Base-by-base conservation (phyloP, 2,113 vertebrate species). In the Platycercus adscitus region DNA sequence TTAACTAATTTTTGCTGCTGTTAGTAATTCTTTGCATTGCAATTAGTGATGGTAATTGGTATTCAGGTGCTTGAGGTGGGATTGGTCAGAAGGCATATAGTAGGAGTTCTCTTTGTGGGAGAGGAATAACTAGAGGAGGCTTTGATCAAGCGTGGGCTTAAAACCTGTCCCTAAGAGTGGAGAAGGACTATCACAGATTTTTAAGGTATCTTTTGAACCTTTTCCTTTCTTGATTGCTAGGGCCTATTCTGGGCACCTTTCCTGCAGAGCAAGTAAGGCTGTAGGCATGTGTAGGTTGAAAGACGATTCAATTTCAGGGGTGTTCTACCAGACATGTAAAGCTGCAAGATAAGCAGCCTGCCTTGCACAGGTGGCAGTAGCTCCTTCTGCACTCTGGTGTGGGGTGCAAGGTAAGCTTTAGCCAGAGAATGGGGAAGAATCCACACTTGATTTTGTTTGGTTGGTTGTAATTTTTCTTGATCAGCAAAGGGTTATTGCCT, bases 301-400 rank as follows among this genome's bases (percentile, higher is more conserved):
- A 44, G 13, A 16, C 6, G 31, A 11, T 58, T 58, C 5, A 37
- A 13, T 58, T 58, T 58, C 33, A 24, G 13, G 5, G 21, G 3
- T 8, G 6, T 61, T 60, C 39, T 3, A 1, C 6, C 9, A 23
- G 47, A 33, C 7, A 6, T 0, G 1, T n/a, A 7, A 50, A 69
- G 24, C 19, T 86, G 13, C 11, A 10, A 3, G 26, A 18, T 1
- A 19, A 10, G 17, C 19, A 13, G 11, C 6, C 9, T 65, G 61
- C 37, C 41, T 50, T 60, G 21, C 17, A 5, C 4, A 10, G 64
- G 1, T 41, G 28, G 6, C 17, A 7, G 0, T 7, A 9, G 16
- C 18, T 8, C 6, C 25, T 25, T 11, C 49, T 18, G n/a, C 6
- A 4, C 35, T 21, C 20, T 12, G 21, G 6, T 1, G 3, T 13